These are phyloP conservation scores for Aleadryas rufinucha DNA, from an alignment of 2,113 vertebrate genomes.

Conservation along the genomic window DNA sequence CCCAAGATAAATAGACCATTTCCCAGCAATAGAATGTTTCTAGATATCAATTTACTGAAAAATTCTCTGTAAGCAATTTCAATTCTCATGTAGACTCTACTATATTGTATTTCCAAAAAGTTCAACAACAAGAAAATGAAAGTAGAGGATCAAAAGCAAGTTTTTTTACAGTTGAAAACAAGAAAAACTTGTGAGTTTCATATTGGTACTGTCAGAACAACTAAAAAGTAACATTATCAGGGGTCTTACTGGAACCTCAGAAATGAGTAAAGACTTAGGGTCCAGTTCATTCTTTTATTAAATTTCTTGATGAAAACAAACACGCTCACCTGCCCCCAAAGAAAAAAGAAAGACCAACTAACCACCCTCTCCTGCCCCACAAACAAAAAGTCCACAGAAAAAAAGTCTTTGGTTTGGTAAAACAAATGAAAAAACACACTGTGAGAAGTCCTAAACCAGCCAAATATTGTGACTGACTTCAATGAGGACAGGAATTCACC, in stretches of 20 bases:
- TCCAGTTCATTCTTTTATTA: neutral
- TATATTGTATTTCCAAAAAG: slow-evolving; percentile 38
- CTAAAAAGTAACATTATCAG: neutral
- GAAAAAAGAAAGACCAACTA: neutral
- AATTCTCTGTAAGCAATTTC: slow-evolving; percentile 43
- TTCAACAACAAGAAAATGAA: slow-evolving; percentile 23
- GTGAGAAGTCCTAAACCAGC: neutral
- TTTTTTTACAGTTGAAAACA: neutral
- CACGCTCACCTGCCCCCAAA: accelerated
- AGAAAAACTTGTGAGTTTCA: neutral
- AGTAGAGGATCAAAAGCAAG: neutral
- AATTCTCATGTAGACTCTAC: slow-evolving; percentile 1
- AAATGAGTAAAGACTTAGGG: neutral
- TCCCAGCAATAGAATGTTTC: neutral
- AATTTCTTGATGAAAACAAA: neutral
- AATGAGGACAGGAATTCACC: neutral
- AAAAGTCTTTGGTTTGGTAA: neutral
- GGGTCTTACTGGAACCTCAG: neutral
- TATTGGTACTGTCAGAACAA: neutral
- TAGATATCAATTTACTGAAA: slow-evolving; percentile 43
- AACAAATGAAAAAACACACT: neutral
- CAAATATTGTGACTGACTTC: neutral
- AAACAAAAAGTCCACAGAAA: neutral
- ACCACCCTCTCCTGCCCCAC: accelerated
- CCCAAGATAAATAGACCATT: slow-evolving; percentile 20